Conservation (phyloP, 2,888 invertebrate species). For the Sepioteuthis lessoniana region DNA sequence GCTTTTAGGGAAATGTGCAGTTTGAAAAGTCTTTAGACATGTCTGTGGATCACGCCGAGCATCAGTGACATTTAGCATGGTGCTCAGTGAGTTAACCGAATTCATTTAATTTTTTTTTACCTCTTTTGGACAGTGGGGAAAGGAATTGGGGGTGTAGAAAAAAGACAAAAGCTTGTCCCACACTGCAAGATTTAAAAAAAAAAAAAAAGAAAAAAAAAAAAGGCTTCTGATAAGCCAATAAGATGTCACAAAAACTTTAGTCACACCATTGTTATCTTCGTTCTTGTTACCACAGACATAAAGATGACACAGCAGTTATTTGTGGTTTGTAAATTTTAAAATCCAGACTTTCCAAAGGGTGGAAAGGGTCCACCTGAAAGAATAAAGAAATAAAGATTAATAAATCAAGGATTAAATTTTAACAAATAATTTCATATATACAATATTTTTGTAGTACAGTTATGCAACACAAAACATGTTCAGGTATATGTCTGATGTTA, state of each 20-base stretch:
- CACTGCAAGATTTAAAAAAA: neutral
- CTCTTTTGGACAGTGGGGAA: neutral
- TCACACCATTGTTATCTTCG: neutral
- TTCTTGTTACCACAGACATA: slow-evolving; percentile 24
- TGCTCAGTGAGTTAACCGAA: slow-evolving; percentile 25
- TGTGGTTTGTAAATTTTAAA: neutral
- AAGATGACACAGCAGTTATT: neutral
- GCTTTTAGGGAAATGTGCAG: slow-evolving; percentile 43
- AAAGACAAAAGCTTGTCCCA: neutral
- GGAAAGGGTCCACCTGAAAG: slow-evolving; percentile 11
- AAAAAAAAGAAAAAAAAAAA: neutral
- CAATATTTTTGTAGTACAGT: too few species aligned
- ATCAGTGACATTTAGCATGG: slow-evolving; percentile 46
- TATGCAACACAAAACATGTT: too few species aligned
- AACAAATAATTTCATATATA: neutral
- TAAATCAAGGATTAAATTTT: neutral
- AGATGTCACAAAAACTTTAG: neutral
- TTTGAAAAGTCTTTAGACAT: slow-evolving; percentile 45
- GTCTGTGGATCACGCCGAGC: slow-evolving; percentile 40
- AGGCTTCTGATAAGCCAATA: slow-evolving; percentile 21
- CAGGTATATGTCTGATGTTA: too few species aligned
- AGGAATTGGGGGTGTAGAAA: neutral
- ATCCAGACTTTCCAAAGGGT: slow-evolving; percentile 23
- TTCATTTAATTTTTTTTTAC: slow-evolving; percentile 37
- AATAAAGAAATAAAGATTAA: neutral